Percentiles rank a stretch among this genome's conserved stretches.
These are phyloP conservation scores for Anthopleura xanthogrammica DNA, from an alignment of 92 coral and sea anemone species.

Conservation along the genomic window DNA sequence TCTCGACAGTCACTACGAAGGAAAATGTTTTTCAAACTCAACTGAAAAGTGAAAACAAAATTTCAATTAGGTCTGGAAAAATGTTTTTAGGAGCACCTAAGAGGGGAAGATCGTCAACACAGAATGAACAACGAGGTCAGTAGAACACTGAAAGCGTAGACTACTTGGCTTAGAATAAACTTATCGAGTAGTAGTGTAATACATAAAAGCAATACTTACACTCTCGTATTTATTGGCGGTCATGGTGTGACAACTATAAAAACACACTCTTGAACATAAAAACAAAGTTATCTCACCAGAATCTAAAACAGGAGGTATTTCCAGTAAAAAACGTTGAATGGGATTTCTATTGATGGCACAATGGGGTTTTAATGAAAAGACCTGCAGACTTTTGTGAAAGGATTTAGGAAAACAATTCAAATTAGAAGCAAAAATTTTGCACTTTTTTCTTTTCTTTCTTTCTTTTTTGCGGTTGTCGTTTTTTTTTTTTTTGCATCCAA, in stretches of 20 bases:
- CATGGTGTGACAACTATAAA: neutral
- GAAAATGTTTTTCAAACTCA: neutral
- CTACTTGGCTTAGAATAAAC: neutral
- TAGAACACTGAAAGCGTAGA: neutral
- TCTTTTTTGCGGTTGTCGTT: neutral
- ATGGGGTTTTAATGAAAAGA: neutral
- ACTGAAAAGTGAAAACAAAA: neutral
- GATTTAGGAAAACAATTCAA: neutral
- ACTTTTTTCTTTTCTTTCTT: too few species aligned
- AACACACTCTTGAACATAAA: neutral
- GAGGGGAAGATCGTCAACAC: conserved; percentile 6
- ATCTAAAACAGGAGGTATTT: neutral
- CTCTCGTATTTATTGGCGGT: neutral
- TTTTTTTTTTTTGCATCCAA: too few species aligned
- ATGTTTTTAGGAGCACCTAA: conserved; percentile 33
- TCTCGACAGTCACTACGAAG: neutral
- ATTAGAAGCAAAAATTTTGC: too few species aligned
- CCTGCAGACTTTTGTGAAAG: neutral
- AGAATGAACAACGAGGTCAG: conserved; percentile 8
- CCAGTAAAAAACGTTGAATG: neutral
- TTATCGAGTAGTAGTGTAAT: neutral
- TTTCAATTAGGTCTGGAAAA: neutral
- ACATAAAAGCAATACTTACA: neutral
- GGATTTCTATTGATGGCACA: neutral
- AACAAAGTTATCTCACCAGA: neutral